Base-by-base conservation (phyloP, 2,797 vertebrate genomes). In the Pempheris klunzingeri region DNA sequence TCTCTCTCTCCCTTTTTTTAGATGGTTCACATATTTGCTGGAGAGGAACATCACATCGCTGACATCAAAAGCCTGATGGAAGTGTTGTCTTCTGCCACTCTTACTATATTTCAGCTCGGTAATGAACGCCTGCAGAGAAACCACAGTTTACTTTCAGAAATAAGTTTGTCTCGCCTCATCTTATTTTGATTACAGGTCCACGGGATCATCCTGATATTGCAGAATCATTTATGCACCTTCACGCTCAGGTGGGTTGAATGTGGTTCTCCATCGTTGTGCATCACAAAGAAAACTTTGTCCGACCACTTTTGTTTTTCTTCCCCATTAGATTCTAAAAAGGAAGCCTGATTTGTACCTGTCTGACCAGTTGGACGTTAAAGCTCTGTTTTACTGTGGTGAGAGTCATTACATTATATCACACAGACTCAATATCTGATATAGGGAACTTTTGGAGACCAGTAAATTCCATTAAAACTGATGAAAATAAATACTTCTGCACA, bases 201-300 rank as follows among this genome's bases (percentile, higher is more conserved):
- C 96, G 97, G 93, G 96, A 99, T 95, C 97, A 99, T 96, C 98
- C 98, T 90, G 98, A 99, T 94, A 97, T 99, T 92, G 98, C 97
- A 90, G 98, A 98, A 95, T 99, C 98, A 77, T 99, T 99, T 92
- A 98, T 99, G 98, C 95, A 97, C 94, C 97, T 99, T 94, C 98
- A 99, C 86, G 95, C 97, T 94, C 98, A 99, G 97, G 98, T 99
- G 91, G 91, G 96, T 95, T 50, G 92, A 20, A 28, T 7, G 2
- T 41, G 44, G 0, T 11, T 12, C 1, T 10, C 17, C 7, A 3
- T 43, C 26, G 49, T 15, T 14, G 5, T 6, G n/a, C 7, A 28
- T 46, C 28, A n/a, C 13, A 50, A 6, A 57, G n/a, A 49, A 52
- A 49, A 8, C 12, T 14, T 36, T 11, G 7, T 7, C 13, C 63